Base-by-base conservation (phyloP, 2,113 vertebrate genomes). In the Sander vitreus region DNA sequence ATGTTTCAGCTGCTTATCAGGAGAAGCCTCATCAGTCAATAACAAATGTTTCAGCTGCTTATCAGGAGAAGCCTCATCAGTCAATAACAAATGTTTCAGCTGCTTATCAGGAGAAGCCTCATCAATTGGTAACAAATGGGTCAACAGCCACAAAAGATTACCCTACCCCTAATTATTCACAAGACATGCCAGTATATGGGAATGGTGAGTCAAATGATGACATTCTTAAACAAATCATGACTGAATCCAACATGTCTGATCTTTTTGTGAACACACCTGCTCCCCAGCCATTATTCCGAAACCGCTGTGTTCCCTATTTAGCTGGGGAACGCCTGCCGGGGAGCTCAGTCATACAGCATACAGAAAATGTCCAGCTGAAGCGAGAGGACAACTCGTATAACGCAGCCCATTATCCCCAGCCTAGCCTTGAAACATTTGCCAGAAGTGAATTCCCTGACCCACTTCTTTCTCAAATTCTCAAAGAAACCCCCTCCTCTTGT, bases 201-300 rank as follows among this genome's bases (percentile, higher is more conserved):
- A 73, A 51, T 70, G 95, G 89, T 64, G 95, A 96, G 66, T 93
- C 96, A 82, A 96, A 92, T 71, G 95, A 94, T 74, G 95, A 96
- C 87, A 96, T 96, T 81, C 95, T 97, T 21, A 97, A 97, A 65
- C 96, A 97, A 91, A 95, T 95, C 57, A 95, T 96, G 89, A 93
- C 96, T 87, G 97, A 96, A 57, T 93, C 97, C 53, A 95, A 96
- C 58, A 94, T 96, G 91, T 90, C 95, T 0, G 95, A 95, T 89
- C 94, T 94, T 10, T 97, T 95, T 88, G 95, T 96, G 55, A 88
- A 89, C 57, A n/a, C 94, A 0, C 92, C 95, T 76, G 84, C 92
- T 67, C 65, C 95, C 75, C 94, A 96, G 81, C 93, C 93, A 1
- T 76, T 93, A 19, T 95, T 94, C 77, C 96, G 72, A 59, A 93